Percentiles rank a stretch among this genome's conserved stretches.
Conservation (phyloP, 2,888 invertebrate genomes). For the Atethmia centrago region DNA sequence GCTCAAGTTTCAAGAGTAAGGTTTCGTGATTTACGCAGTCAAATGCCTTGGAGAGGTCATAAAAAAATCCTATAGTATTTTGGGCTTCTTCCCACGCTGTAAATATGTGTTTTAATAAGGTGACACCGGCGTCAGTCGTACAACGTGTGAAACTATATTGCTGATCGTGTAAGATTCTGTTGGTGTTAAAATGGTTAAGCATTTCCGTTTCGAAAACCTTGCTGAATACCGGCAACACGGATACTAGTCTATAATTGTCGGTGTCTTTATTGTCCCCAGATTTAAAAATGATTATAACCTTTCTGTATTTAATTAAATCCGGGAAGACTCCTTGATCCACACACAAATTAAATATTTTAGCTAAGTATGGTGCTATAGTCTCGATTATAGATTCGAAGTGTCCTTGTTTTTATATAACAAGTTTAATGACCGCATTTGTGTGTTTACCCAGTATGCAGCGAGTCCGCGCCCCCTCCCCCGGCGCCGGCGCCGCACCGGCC, state of each 20-base stretch:
- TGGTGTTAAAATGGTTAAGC: no score
- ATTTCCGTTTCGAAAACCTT: no score
- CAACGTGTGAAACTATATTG: background rate
- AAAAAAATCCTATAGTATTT: background rate
- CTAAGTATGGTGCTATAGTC: no score
- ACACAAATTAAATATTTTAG: no score
- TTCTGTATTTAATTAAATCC: no score
- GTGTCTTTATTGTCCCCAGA: no score
- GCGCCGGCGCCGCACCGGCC: constrained; percentile 94
- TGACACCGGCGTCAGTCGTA: background rate
- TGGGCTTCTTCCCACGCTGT: rapidly evolving
- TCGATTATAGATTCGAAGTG: no score
- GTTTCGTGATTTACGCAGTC: background rate
- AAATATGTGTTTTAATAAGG: background rate
- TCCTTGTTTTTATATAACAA: background rate
- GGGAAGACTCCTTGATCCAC: no score
- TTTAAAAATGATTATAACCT: no score
- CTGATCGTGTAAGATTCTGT: no score
- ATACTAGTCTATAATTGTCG: no score
- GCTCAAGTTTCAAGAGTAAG: background rate
- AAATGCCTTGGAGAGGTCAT: background rate
- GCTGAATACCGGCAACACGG: no score
- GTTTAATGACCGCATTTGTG: background rate
- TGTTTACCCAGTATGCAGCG: constrained; percentile 74
- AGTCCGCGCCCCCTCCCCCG: constrained; percentile 92